Evolutionary conservation across 2,113 vertebrate species (phyloP).

Genomic region (Nothoprocta perdicaria): DNA sequence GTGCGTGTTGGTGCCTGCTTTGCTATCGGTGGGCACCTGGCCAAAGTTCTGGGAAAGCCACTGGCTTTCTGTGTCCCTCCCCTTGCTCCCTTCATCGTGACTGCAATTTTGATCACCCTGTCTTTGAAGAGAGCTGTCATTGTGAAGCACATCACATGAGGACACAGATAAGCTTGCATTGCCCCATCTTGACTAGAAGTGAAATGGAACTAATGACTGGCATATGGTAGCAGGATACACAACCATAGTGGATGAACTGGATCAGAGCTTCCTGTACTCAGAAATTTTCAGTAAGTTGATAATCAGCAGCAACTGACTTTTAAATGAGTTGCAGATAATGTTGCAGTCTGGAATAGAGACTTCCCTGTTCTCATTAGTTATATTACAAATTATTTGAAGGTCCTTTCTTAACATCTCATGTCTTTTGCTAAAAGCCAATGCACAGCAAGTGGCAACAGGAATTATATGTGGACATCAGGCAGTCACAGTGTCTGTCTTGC

Average conservation of each 20-base stretch:
- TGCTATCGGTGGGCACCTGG: background rate
- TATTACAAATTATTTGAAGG: background rate
- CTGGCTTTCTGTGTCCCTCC: background rate
- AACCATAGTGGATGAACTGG: background rate
- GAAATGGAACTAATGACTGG: slow-evolving; percentile 54
- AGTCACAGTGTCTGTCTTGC: background rate
- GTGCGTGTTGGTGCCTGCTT: background rate
- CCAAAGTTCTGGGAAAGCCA: slow-evolving; percentile 39
- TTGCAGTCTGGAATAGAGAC: background rate
- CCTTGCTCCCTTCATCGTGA: background rate
- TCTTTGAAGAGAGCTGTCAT: slow-evolving; percentile 23
- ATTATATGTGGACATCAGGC: background rate
- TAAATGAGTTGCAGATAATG: background rate
- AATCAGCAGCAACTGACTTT: slow-evolving; percentile 19
- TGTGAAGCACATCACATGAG: slow-evolving; percentile 41
- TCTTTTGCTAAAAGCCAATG: background rate
- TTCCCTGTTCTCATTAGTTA: background rate
- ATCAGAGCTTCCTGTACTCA: background rate
- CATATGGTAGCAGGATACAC: slow-evolving; percentile 27
- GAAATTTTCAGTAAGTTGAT: slow-evolving; percentile 34
- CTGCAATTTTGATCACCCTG: slow-evolving; percentile 31
- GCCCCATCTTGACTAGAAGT: slow-evolving; percentile 10
- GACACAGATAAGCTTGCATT: slow-evolving; percentile 48
- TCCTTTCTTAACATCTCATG: background rate
- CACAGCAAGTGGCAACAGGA: background rate